Evolutionary conservation across 2,888 invertebrate genomes (phyloP).

Genomic region (Baccha elongata): DNA sequence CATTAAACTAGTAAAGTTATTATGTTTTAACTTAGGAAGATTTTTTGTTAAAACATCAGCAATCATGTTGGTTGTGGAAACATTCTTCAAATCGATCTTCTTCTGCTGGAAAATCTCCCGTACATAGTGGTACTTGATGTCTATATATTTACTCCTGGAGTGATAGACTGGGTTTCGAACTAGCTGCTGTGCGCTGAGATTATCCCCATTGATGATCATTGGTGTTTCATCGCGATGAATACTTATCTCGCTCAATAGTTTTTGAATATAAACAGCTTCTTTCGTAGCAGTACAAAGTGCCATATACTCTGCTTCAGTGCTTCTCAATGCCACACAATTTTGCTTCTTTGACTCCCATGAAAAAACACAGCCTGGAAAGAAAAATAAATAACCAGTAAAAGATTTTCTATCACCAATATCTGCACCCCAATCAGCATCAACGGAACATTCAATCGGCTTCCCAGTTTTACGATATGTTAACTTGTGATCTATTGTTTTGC

Average conservation of each 20-base stretch:
- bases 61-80: not conserved
- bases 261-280: constrained; percentile 26
- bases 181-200: constrained; percentile 36
- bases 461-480: constrained; percentile 57
- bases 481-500: constrained; percentile 54
- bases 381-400: not conserved
- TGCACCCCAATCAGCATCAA: constrained; percentile 11
- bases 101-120: constrained; percentile 26
- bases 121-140: constrained; percentile 34
- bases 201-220: constrained; percentile 31
- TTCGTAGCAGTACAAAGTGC: constrained; percentile 5
- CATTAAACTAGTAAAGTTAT: too few species aligned
- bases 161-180: constrained; percentile 42
- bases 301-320: too few species aligned
- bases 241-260: constrained; percentile 30
- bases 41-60: not conserved
- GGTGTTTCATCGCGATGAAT: constrained; percentile 11
- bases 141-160: constrained; percentile 42
- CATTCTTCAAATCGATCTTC: not conserved
- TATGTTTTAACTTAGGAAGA: too few species aligned
- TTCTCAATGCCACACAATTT: too few species aligned
- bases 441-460: constrained; percentile 44
- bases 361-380: not conserved
- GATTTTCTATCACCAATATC: not conserved
- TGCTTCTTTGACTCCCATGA: too few species aligned